Percentiles rank a stretch among this genome's conserved stretches.
Evolutionary conservation across 2,888 invertebrate genomes (phyloP).

Genomic region (Trichogramma dendrolimi): DNA sequence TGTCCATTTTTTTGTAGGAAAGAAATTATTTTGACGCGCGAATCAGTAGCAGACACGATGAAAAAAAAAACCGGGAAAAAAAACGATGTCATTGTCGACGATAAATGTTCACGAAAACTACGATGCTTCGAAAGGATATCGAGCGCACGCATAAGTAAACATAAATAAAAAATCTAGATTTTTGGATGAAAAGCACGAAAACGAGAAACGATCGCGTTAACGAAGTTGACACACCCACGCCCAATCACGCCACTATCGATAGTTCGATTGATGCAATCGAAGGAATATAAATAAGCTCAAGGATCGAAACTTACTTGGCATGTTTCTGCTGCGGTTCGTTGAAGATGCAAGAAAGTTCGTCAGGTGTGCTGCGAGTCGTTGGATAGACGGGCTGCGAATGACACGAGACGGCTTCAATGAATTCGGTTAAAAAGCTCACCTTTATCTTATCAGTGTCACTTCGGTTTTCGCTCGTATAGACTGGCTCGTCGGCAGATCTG

Average conservation of each 20-base stretch:
- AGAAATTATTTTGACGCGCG: no score
- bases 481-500: no score
- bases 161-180: neutral
- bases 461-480: no score
- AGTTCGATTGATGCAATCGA: neutral
- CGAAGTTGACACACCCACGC: no score
- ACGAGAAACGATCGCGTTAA: neutral
- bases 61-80: no score
- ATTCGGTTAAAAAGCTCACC: slow-evolving; percentile 22
- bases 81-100: no score
- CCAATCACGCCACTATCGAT: no score
- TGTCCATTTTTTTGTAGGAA: no score
- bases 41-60: no score
- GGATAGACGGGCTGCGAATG: slow-evolving; percentile 11
- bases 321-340: neutral
- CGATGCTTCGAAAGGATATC: no score
- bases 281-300: neutral
- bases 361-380: neutral
- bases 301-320: slow-evolving; percentile 18
- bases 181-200: neutral
- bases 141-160: no score
- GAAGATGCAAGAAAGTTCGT: neutral
- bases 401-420: slow-evolving; percentile 13
- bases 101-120: no score
- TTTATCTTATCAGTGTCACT: slow-evolving; percentile 20